Base-by-base conservation (phyloP, 2,797 vertebrate genomes). In the Sarcoramphus papa region DNA sequence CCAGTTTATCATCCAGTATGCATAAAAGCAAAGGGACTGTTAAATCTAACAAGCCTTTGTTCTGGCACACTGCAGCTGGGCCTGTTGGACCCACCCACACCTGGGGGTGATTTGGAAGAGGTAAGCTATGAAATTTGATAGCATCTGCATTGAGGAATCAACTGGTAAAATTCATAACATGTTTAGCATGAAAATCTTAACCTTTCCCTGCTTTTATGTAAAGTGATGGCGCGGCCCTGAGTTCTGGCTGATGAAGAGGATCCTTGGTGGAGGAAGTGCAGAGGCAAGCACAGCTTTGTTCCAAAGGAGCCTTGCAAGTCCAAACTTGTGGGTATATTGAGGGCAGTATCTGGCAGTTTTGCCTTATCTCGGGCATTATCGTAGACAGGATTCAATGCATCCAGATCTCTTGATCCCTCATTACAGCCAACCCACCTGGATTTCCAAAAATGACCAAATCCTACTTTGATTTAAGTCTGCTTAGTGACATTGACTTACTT, bases 191-290 rank as follows among this genome's bases (percentile, higher is more conserved):
- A 40, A 88, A 90, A 80, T 67, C n/a, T 62, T 54, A 30, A 14
- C 9, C 14, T 81, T 77, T 48, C 17, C 9, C 21, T 68, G 9
- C 5, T 72, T 82, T 82, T 65, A 14, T 16, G 11, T 45, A 37
- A 51, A 48, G 16, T 13, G 18, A 21, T 5, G 6, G 6, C 4
- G 6, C 0, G 1, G 28, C 9, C 31, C n/a, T 56, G 56, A 41
- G 17, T 27, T 67, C 59, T 90, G 62, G 9, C 33, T 60, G 33
- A n/a, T 45, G 21, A 43, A 63, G 27, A 56, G 2, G 10, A 54
- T 12, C 11, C 13, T 60, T 59, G 56, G 35, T 40, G 40, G 12
- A n/a, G n/a, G 13, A 83, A 68, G 2, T 12, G 6, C 30, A 24
- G 48, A 56, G 56, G 7, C 2, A 59, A 90, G 13, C 11, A 48